Evolutionary conservation across 2,797 vertebrate genomes (phyloP).

Genomic region (Myoxocephalus aenaeus): DNA sequence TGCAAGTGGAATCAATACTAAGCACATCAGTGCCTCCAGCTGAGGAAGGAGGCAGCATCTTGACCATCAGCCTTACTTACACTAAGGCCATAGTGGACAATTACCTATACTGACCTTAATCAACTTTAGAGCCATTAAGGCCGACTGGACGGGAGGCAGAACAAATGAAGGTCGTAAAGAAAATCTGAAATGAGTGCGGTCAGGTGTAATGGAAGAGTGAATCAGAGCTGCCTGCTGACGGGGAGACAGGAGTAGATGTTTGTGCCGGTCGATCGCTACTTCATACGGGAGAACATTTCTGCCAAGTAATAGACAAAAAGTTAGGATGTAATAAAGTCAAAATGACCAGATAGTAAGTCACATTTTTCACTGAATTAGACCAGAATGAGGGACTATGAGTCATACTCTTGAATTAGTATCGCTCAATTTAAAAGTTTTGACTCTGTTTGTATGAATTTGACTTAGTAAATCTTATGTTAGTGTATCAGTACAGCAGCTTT

Average conservation of each 20-base stretch:
- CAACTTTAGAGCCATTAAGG: conserved; percentile 70
- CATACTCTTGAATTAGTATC: not conserved
- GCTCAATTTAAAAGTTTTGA: not conserved
- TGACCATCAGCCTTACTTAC: conserved; percentile 67
- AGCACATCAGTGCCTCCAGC: conserved; percentile 56
- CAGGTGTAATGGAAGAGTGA: conserved; percentile 56
- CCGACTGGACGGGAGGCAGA: conserved; percentile 42
- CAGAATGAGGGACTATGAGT: not conserved
- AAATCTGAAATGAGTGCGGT: conserved; percentile 53
- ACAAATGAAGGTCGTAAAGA: conserved; percentile 56
- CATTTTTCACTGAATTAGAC: not conserved
- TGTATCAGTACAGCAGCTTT: not conserved
- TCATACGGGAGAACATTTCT: conserved; percentile 1
- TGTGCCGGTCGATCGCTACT: not conserved
- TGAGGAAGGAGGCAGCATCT: conserved; percentile 44
- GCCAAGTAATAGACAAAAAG: not conserved
- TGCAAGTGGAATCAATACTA: conserved; percentile 76
- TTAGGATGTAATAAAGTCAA: not conserved
- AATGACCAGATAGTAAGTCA: not conserved
- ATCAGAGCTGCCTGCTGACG: conserved; percentile 45
- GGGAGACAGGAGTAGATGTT: conserved; percentile 28
- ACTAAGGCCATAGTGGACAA: conserved; percentile 61
- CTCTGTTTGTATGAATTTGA: not conserved
- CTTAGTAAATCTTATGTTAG: not conserved
- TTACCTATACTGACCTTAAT: conserved; percentile 68